These are phyloP conservation scores for Hyperoplus lanceolatus DNA, from an alignment of 2,797 vertebrate genomes.

Conservation along the genomic window DNA sequence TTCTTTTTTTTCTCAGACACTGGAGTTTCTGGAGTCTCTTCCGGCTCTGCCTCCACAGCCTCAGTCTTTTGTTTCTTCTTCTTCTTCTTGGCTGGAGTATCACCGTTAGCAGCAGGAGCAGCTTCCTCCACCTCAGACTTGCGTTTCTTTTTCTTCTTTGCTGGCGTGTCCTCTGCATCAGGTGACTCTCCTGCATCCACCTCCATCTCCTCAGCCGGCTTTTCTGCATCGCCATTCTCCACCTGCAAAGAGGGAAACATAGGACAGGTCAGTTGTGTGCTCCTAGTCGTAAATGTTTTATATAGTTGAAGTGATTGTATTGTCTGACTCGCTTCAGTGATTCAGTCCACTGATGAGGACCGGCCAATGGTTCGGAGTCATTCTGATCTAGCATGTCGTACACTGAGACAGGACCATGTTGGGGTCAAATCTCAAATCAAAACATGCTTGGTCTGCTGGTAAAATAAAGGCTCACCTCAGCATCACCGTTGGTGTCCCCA, in stretches of 20 bases:
- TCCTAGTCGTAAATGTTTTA: fast-evolving
- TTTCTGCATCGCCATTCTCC: constrained; percentile 61
- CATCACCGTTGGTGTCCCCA: constrained; percentile 53
- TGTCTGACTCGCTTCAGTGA: constrained; percentile 89
- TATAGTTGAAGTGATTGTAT: background rate
- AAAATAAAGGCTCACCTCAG: constrained; percentile 41
- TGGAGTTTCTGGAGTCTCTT: fast-evolving
- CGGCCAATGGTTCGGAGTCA: constrained; percentile 87
- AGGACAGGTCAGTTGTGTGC: fast-evolving
- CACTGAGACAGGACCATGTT: constrained; percentile 77
- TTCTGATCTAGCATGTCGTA: constrained; percentile 82
- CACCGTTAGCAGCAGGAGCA: constrained; percentile 40
- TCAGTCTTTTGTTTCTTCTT: constrained; percentile 75
- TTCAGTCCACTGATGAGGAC: constrained; percentile 75
- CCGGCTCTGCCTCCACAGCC: constrained; percentile 67
- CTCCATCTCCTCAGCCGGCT: constrained; percentile 40
- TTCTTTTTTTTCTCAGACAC: constrained; percentile 80
- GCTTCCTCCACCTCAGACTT: constrained; percentile 55
- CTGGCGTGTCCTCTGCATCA: constrained; percentile 47
- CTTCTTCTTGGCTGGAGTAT: constrained; percentile 72
- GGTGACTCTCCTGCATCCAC: constrained; percentile 43
- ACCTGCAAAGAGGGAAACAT: constrained; percentile 5
- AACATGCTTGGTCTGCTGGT: constrained; percentile 59
- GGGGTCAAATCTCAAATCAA: constrained; percentile 78
- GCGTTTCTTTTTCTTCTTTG: constrained; percentile 78